Evolutionary conservation across 2,797 vertebrate genomes (phyloP).

Genomic region (Danio choprae): DNA sequence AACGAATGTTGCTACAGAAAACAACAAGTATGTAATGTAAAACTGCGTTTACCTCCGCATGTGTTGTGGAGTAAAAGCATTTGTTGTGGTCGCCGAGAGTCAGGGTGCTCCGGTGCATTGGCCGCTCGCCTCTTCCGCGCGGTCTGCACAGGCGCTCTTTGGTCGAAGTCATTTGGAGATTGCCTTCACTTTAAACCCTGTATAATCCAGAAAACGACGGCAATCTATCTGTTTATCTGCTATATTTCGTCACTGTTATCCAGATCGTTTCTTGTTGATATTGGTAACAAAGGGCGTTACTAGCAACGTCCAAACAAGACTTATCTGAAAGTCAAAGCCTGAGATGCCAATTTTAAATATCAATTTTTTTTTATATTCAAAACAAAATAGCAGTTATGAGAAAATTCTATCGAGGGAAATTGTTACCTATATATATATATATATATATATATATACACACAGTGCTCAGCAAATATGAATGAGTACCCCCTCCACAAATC

Average conservation of each 20-base stretch:
- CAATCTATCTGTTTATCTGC: too few species aligned
- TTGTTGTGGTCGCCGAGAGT: conserved; percentile 50
- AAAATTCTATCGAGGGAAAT: too few species aligned
- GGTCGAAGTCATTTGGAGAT: conserved; percentile 11
- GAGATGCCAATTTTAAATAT: not conserved
- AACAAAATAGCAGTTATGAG: too few species aligned
- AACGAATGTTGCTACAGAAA: too few species aligned
- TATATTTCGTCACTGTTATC: too few species aligned
- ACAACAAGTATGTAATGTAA: too few species aligned
- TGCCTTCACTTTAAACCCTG: not conserved
- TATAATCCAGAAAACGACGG: not conserved
- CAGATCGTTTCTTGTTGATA: not conserved
- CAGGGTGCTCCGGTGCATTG: conserved; percentile 65
- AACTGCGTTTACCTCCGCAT: conserved; percentile 60
- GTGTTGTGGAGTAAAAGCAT: conserved; percentile 62
- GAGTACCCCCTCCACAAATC: too few species aligned
- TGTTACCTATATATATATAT: too few species aligned
- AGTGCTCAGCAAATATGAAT: too few species aligned
- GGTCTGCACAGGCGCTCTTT: not conserved
- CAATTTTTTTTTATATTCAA: not conserved
- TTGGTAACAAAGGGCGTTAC: not conserved
- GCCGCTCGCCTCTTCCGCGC: conserved; percentile 9
- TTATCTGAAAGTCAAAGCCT: not conserved
- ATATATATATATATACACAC: too few species aligned
- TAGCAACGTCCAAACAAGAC: conserved; percentile 46